Percentiles rank a stretch among this genome's conserved stretches.
These are phyloP conservation scores for Vandiemenella viatica DNA, from an alignment of 2,888 invertebrate species.

Conservation along the genomic window DNA sequence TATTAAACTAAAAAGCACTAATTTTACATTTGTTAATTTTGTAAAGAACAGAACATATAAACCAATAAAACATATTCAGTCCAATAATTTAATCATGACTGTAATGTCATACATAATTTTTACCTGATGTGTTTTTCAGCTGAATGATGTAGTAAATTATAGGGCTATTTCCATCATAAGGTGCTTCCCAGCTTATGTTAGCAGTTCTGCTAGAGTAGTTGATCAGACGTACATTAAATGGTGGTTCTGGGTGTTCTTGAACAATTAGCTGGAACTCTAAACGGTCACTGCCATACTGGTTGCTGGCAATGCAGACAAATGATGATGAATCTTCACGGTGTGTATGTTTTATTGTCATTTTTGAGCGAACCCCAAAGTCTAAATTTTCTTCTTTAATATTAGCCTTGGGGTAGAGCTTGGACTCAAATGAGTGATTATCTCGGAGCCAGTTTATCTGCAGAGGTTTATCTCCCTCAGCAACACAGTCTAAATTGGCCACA, in stretches of 20 bases:
- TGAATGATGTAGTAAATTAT: conserved; percentile 24
- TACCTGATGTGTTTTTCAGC: conserved; percentile 22
- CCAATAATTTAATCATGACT: no score
- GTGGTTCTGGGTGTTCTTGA: conserved; percentile 28
- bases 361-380: conserved; percentile 25
- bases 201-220: conserved; percentile 24
- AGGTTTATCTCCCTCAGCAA: conserved; percentile 21
- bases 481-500: conserved; percentile 19
- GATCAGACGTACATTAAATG: conserved; percentile 22
- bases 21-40: no score
- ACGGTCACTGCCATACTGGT: conserved; percentile 28
- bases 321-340: conserved; percentile 15
- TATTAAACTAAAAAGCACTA: no score
- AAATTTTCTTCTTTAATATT: conserved; percentile 15
- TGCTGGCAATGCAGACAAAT: conserved; percentile 29
- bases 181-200: conserved; percentile 24
- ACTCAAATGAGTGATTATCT: conserved; percentile 11
- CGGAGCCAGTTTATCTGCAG: conserved; percentile 21
- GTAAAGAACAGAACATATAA: no score
- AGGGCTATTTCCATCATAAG: conserved; percentile 26
- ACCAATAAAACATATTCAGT: no score
- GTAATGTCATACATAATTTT: not conserved
- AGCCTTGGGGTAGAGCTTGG: conserved; percentile 2
- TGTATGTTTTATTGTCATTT: conserved; percentile 11
- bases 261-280: conserved; percentile 10